Conservation (phyloP, 2,888 invertebrate species). For the Aphidius colemani region DNA sequence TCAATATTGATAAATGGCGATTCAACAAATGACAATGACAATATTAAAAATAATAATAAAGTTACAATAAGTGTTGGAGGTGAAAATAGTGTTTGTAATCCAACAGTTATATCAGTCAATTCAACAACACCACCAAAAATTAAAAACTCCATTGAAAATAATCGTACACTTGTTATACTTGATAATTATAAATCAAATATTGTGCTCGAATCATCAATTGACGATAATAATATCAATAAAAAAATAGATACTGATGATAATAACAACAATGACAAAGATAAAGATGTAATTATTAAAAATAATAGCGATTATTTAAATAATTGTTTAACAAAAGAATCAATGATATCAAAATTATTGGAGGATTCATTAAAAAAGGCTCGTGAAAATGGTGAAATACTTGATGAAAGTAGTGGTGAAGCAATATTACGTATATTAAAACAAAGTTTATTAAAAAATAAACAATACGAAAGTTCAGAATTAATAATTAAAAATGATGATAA, state of each 20-base stretch:
- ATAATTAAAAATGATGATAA: slow-evolving; percentile 40
- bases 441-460: slow-evolving; percentile 51
- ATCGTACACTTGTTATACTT: slow-evolving; percentile 55
- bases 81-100: slow-evolving; percentile 53
- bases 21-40: slow-evolving; percentile 31
- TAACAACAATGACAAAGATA: neutral
- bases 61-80: slow-evolving; percentile 62
- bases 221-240: slow-evolving; percentile 13
- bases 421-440: slow-evolving; percentile 56
- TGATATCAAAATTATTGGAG: slow-evolving; percentile 54
- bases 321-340: slow-evolving; percentile 46
- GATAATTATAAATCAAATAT: slow-evolving; percentile 57
- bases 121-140: slow-evolving; percentile 42
- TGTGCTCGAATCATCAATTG: slow-evolving; percentile 43
- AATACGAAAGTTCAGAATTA: slow-evolving; percentile 49
- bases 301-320: slow-evolving; percentile 7
- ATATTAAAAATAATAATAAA: slow-evolving; percentile 56
- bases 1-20: slow-evolving; percentile 59
- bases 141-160: slow-evolving; percentile 46
- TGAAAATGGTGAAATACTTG: slow-evolving; percentile 53
- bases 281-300: slow-evolving; percentile 29
- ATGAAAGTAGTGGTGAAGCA: slow-evolving; percentile 55
- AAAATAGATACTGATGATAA: neutral
- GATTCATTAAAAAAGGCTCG: slow-evolving; percentile 54
- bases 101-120: slow-evolving; percentile 57